Percentiles rank a stretch among this genome's conserved stretches.
Conservation (phyloP, 2,113 vertebrate genomes). For the Copsychus sechellarum region DNA sequence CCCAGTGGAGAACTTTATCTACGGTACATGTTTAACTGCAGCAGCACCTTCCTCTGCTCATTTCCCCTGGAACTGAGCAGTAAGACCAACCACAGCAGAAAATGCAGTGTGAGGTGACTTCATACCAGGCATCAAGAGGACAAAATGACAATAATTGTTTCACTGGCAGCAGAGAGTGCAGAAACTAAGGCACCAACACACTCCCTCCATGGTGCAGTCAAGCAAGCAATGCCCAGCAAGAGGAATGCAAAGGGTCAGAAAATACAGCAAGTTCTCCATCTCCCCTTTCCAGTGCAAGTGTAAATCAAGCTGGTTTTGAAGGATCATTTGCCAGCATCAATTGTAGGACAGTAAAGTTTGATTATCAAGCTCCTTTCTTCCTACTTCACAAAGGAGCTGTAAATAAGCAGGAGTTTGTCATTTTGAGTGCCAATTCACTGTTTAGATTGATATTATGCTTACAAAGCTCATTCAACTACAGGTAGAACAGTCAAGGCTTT, state of each 20-base stretch:
- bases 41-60: neutral
- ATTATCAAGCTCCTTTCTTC: neutral
- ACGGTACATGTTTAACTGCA: neutral
- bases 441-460: neutral
- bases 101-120: neutral
- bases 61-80: neutral
- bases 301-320: neutral
- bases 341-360: neutral
- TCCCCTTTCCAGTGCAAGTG: neutral
- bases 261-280: neutral
- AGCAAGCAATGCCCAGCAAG: neutral
- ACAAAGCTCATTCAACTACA: neutral
- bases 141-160: neutral
- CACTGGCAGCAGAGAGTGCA: neutral
- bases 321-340: neutral
- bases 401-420: neutral
- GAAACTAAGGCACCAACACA: neutral
- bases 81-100: neutral
- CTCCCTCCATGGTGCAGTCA: neutral
- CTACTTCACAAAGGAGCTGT: neutral
- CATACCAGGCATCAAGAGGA: neutral
- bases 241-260: neutral
- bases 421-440: neutral
- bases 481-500: neutral
- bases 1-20: neutral